phyloP scores from a whole-genome alignment of 2,888 invertebrate species.

The Acronicta leporina region DNA sequence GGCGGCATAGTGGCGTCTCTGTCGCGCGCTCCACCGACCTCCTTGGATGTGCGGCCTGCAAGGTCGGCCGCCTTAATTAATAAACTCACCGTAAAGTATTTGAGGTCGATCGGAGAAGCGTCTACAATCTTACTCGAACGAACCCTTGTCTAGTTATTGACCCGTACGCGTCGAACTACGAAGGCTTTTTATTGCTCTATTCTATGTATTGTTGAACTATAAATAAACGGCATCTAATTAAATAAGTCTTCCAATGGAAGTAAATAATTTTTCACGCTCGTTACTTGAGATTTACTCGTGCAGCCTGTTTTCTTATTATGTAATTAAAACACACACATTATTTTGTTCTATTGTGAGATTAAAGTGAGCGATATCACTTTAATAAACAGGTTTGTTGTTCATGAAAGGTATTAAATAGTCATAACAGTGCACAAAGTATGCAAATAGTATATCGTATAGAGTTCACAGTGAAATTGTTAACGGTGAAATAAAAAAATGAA shows the following conservation, averaged over 20 bases:
- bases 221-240: constrained; percentile 49
- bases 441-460: constrained; percentile 57
- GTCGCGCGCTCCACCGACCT: constrained; percentile 81
- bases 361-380: constrained; percentile 54
- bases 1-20: constrained; percentile 66
- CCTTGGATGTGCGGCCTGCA: constrained; percentile 88
- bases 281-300: constrained; percentile 24
- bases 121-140: constrained; percentile 84
- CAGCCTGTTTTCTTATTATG: constrained; percentile 43
- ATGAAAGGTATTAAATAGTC: constrained; percentile 59
- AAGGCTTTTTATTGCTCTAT: constrained; percentile 74
- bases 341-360: constrained; percentile 56
- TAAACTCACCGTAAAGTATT: constrained; percentile 89
- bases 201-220: constrained; percentile 48
- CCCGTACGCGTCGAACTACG: constrained; percentile 74
- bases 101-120: constrained; percentile 86
- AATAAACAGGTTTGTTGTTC: constrained; percentile 57
- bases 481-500: constrained; percentile 57
- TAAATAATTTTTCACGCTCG: constrained; percentile 27
- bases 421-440: constrained; percentile 60
- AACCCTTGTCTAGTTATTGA: constrained; percentile 88
- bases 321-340: constrained; percentile 47
- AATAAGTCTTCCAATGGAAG: constrained; percentile 46
- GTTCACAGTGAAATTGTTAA: constrained; percentile 42
- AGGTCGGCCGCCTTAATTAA: constrained; percentile 89